Conservation (phyloP, 2,797 vertebrate species). For the Trachops cirrhosus region DNA sequence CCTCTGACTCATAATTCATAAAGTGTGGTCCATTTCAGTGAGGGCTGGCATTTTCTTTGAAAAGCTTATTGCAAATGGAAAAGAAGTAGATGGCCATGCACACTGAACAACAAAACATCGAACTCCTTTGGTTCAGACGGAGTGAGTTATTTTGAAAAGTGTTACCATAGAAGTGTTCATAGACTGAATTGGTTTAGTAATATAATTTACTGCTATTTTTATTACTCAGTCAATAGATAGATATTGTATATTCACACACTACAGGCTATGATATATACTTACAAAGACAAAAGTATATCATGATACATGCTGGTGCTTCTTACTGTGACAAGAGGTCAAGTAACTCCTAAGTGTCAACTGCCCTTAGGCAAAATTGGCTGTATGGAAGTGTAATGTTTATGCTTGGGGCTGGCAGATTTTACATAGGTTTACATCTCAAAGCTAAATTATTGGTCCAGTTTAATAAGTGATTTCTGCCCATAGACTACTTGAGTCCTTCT, state of each 20-base stretch:
- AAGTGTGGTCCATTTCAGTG: background rate
- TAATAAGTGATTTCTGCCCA: background rate
- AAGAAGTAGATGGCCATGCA: background rate
- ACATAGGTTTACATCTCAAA: background rate
- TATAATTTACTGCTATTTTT: background rate
- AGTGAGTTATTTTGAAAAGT: constrained; percentile 33
- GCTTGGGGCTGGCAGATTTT: background rate
- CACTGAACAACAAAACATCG: background rate
- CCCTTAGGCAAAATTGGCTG: background rate
- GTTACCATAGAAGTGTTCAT: background rate
- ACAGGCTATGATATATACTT: background rate
- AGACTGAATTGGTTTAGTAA: background rate
- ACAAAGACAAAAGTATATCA: background rate
- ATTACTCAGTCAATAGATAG: background rate
- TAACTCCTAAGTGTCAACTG: background rate
- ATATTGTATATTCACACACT: background rate
- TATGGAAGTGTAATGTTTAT: background rate
- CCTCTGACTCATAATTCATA: background rate
- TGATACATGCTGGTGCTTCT: background rate
- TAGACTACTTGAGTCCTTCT: background rate
- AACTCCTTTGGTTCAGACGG: background rate
- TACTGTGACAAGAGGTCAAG: background rate
- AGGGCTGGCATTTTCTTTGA: background rate
- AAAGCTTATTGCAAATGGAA: background rate
- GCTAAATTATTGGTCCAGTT: background rate